Base-by-base conservation (phyloP, 2,113 vertebrate genomes). In the Capra hircus region DNA sequence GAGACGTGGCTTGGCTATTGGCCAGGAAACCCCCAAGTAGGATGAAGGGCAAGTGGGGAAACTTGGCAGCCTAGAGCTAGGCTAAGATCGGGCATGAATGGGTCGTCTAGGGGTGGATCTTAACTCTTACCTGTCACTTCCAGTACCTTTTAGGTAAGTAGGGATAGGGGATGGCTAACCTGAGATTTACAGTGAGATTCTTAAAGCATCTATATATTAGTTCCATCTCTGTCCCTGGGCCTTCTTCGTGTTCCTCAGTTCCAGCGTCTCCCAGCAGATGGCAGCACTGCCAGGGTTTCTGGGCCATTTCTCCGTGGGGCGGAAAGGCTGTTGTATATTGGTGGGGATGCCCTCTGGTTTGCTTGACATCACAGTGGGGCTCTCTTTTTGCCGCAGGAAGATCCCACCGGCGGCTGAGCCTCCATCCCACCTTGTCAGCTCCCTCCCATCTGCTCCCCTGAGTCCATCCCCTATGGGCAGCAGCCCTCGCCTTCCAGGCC, bases 361-460 rank as follows among this genome's bases (percentile, higher is more conserved):
- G 93, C 62, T 50, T 36, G 64, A 21, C 50, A 33, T 96, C 81
- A 98, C 90, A 60, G 33, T 19, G 40, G 62, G n/a, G 5, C 67
- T 88, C 40, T 52, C 43, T 86, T 86, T 95, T 62, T 82, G 27
- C 88, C 90, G 33, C 98, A 99, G 99, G 98, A 99, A 99, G 99
- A 99, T 99, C 98, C 99, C 99, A 99, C 99, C 99, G 55, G 99
- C 99, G 2, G 98, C 99, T 64, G 99, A 99, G 53, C 97, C 98
- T 98, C 97, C 99, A 97, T 25, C 97, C 55, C 97, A 97, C 97
- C n/a, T 98, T 98, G 95, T 97, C 93, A 95, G 50, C 52, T 93
- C 99, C 97, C 98, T 99, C 3, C 99, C 99, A 48, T 87, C 98
- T 87, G 98, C 98, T 89, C 91, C 98, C 83, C 94, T 97, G 81